Evolutionary conservation across 2,888 invertebrate species (phyloP).

Genomic region (Mantis religiosa): DNA sequence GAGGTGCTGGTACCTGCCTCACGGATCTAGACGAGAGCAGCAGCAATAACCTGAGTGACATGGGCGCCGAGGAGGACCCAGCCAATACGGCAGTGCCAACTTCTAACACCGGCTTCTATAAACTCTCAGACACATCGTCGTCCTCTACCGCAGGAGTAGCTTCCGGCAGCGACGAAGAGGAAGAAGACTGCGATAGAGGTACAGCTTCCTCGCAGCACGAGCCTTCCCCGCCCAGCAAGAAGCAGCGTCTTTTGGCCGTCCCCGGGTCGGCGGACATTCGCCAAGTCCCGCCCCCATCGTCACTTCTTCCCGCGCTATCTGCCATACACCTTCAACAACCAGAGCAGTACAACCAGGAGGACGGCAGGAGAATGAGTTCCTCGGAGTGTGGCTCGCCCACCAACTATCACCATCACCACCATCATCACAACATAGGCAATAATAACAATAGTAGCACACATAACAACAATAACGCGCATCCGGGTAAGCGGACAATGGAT

Average conservation of each 20-base stretch:
- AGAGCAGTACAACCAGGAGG: conserved; percentile 46
- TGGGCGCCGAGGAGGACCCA: conserved; percentile 26
- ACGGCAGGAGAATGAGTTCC: conserved; percentile 48
- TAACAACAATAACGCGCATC: conserved; percentile 48
- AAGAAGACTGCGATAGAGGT: conserved; percentile 38
- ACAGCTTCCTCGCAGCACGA: conserved; percentile 36
- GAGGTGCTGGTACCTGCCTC: conserved; percentile 28
- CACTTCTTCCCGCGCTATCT: conserved; percentile 33
- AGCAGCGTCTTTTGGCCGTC: conserved; percentile 40
- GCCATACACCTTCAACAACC: conserved; percentile 52
- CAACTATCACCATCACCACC: conserved; percentile 41
- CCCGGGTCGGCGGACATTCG: background rate
- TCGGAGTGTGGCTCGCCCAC: conserved; percentile 72
- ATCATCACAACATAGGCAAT: conserved; percentile 59
- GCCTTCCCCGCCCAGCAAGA: conserved; percentile 45
- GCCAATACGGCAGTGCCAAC: conserved; percentile 25
- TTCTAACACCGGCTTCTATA: conserved; percentile 19
- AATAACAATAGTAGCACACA: conserved; percentile 40
- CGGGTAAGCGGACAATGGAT: conserved; percentile 80
- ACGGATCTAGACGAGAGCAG: conserved; percentile 31
- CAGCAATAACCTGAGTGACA: conserved; percentile 31
- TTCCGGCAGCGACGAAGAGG: conserved; percentile 45
- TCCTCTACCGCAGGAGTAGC: conserved; percentile 44
- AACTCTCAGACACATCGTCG: conserved; percentile 40
- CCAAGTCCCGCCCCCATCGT: conserved; percentile 17